Base-by-base conservation (phyloP, 2,888 invertebrate species). In the Zhengitettix transpicula region DNA sequence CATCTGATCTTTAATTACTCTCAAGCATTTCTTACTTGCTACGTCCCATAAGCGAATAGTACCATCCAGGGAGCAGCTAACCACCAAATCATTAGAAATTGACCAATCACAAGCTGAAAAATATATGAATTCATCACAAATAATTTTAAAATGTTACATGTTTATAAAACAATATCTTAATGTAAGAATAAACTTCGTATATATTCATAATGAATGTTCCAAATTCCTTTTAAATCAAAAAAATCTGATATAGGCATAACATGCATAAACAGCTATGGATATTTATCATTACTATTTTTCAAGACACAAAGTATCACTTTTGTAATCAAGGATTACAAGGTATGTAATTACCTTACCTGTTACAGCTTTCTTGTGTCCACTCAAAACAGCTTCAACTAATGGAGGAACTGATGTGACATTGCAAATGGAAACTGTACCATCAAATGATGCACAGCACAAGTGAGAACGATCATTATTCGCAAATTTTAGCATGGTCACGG, bases 381-480 rank as follows among this genome's bases (percentile, higher is more conserved):
- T 80, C n/a, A 92, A 75, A 62, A 85, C 74, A 65, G 81, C 81
- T 59, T 83, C 78, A 59, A 90, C 84, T 61, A 78, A 78, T 1
- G 89, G 88, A 7, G 88, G 87, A 1, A 77, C 73, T 15, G 83
- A 81, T 0, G 82, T 81, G 64, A 87, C 84, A 73, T 87, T 83
- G 73, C 89, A 91, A 61, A 92, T 82, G 1, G 89, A 89, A 57
- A 91, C 76, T 1, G 81, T 82, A 0, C 87, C 85, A 72, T 92
- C 91, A 65, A 84, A 74, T 0, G 89, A 90, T 10, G 85, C 85
- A 69, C 89, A 89, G 62, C 88, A 88, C 47, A 92, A 74, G 67
- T 83, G 80, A 9, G 86, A 84, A 61, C 84, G 81, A 69, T 91
- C 89, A 71, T 91, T 89, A 74, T 90, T 87, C 0, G 90, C 90